Evolutionary conservation across 2,888 invertebrate species (phyloP).

Genomic region (Eugnorisma glareosa): DNA sequence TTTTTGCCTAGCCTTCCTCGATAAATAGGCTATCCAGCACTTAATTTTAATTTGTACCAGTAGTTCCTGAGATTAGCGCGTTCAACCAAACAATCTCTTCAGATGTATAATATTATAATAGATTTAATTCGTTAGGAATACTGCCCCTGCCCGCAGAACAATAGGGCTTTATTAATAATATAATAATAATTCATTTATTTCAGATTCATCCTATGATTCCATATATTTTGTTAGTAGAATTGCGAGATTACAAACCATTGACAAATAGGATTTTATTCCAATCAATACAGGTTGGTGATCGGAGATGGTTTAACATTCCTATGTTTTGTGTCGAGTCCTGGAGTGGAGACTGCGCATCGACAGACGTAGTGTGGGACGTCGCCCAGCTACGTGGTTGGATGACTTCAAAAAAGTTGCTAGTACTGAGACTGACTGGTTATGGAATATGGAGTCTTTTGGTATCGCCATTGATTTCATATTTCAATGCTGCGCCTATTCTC

Average conservation of each 20-base stretch:
- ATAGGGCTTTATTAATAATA: neutral
- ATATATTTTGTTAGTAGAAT: too few species aligned
- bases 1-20: too few species aligned
- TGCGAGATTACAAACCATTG: too few species aligned
- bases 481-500: neutral
- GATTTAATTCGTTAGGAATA: too few species aligned
- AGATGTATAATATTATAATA: too few species aligned
- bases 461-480: neutral
- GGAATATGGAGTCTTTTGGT: neutral
- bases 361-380: neutral
- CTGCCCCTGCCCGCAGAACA: neutral
- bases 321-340: neutral
- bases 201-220: too few species aligned
- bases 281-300: neutral
- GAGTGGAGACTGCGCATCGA: neutral
- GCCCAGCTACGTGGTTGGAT: neutral
- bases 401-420: neutral
- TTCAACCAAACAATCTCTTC: too few species aligned
- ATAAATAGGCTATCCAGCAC: too few species aligned
- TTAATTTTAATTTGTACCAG: too few species aligned
- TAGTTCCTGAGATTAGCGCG: too few species aligned
- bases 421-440: neutral
- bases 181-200: too few species aligned
- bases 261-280: neutral
- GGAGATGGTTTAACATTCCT: neutral